A percentile compares a stretch with the other conserved stretches of the same genome.
Evolutionary conservation across 1,140 invertebrate species (phyloP).

Genomic region (Oscheius sp.): DNA sequence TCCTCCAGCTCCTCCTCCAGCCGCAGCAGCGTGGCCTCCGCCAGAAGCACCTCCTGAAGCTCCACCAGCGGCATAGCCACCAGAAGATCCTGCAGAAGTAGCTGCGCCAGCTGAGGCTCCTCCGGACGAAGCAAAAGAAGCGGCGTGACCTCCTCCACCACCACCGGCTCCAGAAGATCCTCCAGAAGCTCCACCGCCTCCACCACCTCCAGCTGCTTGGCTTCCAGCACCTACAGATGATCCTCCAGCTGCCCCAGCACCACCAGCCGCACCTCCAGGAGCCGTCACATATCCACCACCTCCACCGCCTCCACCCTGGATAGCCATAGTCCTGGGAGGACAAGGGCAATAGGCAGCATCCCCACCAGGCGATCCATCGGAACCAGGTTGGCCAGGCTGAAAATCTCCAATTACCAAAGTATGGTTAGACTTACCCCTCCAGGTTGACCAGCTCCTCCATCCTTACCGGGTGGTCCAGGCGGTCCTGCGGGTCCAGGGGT

Average conservation of each 20-base stretch:
- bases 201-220: not conserved
- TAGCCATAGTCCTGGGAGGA: slow-evolving; percentile 12
- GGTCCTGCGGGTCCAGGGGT: not conserved
- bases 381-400: slow-evolving; percentile 12
- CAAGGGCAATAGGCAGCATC: slow-evolving; percentile 28
- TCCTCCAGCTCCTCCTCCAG: too few relatives aligned
- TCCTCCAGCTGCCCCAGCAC: not conserved
- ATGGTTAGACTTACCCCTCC: slow-evolving; percentile 2
- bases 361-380: slow-evolving; percentile 19
- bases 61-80: not conserved
- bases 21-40: not conserved
- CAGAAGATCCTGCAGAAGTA: not conserved
- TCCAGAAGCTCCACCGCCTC: not conserved
- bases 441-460: slow-evolving; percentile 9
- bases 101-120: not conserved
- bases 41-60: not conserved
- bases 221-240: not conserved
- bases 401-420: not conserved
- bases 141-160: not conserved
- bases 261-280: not conserved
- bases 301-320: not conserved
- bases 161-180: not conserved
- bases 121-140: not conserved
- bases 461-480: slow-evolving; percentile 10
- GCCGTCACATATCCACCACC: not conserved